These are phyloP conservation scores for Neodiprion lecontei DNA, from an alignment of 1,140 invertebrate species.

Conservation along the genomic window DNA sequence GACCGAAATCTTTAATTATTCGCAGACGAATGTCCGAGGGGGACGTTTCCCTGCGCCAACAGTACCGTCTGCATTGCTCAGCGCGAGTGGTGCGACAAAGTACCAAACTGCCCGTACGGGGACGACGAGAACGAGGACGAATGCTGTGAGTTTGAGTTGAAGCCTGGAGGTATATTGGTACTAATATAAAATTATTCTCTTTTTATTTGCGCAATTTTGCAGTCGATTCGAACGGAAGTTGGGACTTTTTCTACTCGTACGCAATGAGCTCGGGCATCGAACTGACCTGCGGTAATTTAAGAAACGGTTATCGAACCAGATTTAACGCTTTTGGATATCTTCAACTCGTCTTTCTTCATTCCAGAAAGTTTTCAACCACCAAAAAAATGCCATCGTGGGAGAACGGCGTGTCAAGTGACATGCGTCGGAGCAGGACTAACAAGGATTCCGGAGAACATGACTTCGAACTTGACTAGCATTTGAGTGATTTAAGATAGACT, in stretches of 20 bases:
- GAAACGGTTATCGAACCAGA: too few species aligned
- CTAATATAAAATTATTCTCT: neutral
- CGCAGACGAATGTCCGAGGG: constrained; percentile 64
- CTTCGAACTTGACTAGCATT: constrained; percentile 38
- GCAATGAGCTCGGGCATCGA: constrained; percentile 2
- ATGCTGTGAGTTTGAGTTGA: constrained; percentile 46
- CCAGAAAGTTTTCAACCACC: constrained; percentile 31
- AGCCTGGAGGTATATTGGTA: neutral
- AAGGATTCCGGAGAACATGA: constrained; percentile 42
- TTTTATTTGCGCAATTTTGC: constrained; percentile 16
- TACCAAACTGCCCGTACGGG: constrained; percentile 71
- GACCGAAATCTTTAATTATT: constrained; percentile 5
- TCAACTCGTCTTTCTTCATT: constrained; percentile 12
- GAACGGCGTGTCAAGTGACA: constrained; percentile 33
- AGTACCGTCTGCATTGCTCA: constrained; percentile 74
- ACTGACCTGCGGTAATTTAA: constrained; percentile 22
- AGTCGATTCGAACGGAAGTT: constrained; percentile 42
- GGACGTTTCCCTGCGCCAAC: constrained; percentile 73
- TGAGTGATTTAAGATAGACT: constrained; percentile 23
- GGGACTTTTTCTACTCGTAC: constrained; percentile 32
- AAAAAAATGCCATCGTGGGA: constrained; percentile 34
- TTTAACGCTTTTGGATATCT: neutral
- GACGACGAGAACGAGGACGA: constrained; percentile 66
- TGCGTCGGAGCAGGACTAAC: constrained; percentile 33
- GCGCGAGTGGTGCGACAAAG: constrained; percentile 70